A percentile compares a stretch with the other conserved stretches of the same genome.
phyloP scores from a whole-genome alignment of 2,797 vertebrate species.

The Hybognathus amarus region DNA sequence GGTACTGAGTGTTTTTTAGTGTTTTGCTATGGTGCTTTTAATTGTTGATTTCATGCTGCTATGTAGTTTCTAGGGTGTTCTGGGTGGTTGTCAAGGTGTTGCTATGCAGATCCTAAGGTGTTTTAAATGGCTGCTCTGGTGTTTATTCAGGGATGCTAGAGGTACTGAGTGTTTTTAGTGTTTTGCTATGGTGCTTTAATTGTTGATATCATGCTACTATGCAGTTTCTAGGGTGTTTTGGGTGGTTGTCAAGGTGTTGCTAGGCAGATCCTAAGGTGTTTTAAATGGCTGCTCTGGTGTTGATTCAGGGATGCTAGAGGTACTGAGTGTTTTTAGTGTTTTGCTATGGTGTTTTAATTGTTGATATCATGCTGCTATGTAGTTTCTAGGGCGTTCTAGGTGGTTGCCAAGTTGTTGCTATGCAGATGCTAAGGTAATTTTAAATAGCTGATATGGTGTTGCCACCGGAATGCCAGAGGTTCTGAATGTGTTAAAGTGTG shows the following conservation, averaged over 20 bases:
- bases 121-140: neutral
- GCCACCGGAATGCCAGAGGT: neutral
- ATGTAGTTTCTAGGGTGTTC: neutral
- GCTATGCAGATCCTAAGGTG: neutral
- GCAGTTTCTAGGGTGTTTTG: neutral
- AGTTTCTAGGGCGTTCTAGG: neutral
- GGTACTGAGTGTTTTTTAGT: neutral
- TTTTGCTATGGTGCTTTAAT: too few species aligned
- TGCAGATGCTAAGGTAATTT: neutral
- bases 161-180: neutral
- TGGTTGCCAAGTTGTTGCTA: neutral
- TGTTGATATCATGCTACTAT: neutral
- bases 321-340: neutral
- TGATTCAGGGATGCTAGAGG: neutral
- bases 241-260: neutral
- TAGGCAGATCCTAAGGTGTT: neutral
- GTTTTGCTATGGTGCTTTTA: neutral
- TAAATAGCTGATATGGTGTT: neutral
- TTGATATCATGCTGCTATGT: neutral
- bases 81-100: neutral
- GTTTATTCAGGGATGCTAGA: neutral
- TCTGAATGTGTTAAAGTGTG: neutral
- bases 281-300: neutral
- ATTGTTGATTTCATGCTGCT: neutral
- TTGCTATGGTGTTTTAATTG: neutral